phyloP scores from a whole-genome alignment of 2,113 vertebrate genomes.

The Capreolus pygargus region DNA sequence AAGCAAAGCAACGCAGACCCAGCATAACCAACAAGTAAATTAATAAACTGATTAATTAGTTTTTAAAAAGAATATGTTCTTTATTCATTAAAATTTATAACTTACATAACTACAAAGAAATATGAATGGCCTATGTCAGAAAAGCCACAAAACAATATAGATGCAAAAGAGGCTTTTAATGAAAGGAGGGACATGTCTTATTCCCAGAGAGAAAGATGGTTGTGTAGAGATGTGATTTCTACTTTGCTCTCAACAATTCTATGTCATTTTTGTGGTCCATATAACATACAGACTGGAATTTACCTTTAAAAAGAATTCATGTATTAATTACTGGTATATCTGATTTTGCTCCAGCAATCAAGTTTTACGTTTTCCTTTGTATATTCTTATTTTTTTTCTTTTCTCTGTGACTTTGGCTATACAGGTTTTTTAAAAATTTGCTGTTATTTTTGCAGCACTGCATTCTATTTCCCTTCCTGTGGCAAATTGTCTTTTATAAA shows the following conservation, averaged over 20 bases:
- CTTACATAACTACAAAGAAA: neutral
- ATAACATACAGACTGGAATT: neutral
- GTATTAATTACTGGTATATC: neutral
- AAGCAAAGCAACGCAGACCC: neutral
- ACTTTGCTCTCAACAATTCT: neutral
- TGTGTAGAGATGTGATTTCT: neutral
- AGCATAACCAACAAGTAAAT: neutral
- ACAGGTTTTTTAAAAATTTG: neutral
- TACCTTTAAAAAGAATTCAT: neutral
- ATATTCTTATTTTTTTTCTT: neutral
- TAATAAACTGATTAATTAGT: neutral
- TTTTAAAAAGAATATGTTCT: neutral
- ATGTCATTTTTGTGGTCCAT: neutral
- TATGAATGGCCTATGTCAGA: neutral
- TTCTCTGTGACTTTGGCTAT: neutral
- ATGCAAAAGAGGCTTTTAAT: neutral
- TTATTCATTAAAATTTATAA: neutral
- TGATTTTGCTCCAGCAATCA: neutral
- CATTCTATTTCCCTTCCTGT: neutral
- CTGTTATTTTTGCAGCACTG: neutral
- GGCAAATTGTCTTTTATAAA: neutral
- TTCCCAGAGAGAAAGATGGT: neutral
- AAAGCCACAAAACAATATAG: neutral
- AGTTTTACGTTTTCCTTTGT: neutral
- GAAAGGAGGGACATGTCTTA: neutral